Evolutionary conservation across 2,888 invertebrate genomes (phyloP).

Genomic region (Hypena proboscidalis): DNA sequence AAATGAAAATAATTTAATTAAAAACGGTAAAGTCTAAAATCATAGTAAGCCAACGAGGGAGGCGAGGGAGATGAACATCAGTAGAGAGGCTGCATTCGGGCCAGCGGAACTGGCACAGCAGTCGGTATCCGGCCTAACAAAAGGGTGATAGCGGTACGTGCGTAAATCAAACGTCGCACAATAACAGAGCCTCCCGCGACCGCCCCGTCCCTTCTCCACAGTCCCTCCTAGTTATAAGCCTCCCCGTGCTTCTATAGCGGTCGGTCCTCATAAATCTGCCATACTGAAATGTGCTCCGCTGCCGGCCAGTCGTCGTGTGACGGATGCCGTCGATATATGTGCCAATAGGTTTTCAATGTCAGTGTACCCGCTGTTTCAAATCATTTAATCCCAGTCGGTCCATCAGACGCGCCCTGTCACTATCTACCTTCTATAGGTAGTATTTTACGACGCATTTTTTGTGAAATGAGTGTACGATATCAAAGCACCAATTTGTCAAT

Average conservation of each 20-base stretch:
- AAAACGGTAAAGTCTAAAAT: constrained; percentile 21
- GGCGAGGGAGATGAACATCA: constrained; percentile 44
- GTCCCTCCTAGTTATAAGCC: constrained; percentile 62
- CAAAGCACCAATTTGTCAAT: constrained; percentile 51
- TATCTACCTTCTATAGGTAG: constrained; percentile 50
- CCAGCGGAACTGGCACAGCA: constrained; percentile 77
- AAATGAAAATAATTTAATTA: constrained; percentile 34
- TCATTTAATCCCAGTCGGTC: constrained; percentile 53
- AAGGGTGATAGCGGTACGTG: constrained; percentile 84
- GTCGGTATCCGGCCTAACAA: constrained; percentile 81
- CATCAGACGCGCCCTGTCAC: constrained; percentile 52
- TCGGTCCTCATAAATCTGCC: constrained; percentile 80
- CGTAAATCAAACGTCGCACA: constrained; percentile 85
- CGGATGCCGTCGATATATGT: constrained; percentile 67
- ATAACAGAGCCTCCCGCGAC: constrained; percentile 77
- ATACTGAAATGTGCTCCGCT: constrained; percentile 75
- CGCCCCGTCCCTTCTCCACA: constrained; percentile 62
- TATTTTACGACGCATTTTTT: constrained; percentile 49
- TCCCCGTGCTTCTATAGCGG: constrained; percentile 66
- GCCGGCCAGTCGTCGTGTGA: constrained; percentile 63
- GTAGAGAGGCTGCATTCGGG: constrained; percentile 65
- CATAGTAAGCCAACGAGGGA: constrained; percentile 18
- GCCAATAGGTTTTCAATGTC: constrained; percentile 75
- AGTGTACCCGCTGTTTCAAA: constrained; percentile 56
- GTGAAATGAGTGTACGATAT: constrained; percentile 43